phyloP scores from a whole-genome alignment of 2,888 invertebrate species.

The Nephrotoma appendiculata region DNA sequence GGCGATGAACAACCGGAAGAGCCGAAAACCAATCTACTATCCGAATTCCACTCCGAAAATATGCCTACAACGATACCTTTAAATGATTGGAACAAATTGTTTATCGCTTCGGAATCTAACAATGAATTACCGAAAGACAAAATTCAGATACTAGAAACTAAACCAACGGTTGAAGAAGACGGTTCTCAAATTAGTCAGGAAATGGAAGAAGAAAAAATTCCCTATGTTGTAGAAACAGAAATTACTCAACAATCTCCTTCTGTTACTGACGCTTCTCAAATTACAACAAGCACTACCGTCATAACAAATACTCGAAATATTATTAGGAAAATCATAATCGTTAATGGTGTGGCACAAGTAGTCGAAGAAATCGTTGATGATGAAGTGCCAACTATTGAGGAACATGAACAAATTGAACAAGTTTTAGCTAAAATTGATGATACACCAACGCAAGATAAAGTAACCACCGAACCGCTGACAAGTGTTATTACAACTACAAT shows the following conservation, averaged over 20 bases:
- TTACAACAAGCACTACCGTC: slow-evolving; percentile 23
- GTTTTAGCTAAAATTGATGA: not conserved
- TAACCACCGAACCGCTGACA: not conserved
- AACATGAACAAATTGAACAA: not conserved
- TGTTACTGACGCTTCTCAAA: not conserved
- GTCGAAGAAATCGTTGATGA: slow-evolving; percentile 69
- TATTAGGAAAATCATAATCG: slow-evolving; percentile 57
- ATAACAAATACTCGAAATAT: slow-evolving; percentile 60
- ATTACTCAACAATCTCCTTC: not conserved
- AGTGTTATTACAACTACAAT: slow-evolving; percentile 24
- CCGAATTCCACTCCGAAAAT: not conserved
- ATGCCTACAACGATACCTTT: not conserved
- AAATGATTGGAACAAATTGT: not conserved
- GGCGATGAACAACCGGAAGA: not conserved
- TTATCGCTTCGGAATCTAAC: not conserved
- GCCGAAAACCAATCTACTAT: not conserved
- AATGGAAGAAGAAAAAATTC: slow-evolving; percentile 5
- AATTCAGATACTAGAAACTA: too few relatives aligned
- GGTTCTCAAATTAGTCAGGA: slow-evolving; percentile 18
- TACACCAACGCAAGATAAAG: not conserved
- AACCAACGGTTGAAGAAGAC: too few relatives aligned
- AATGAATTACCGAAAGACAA: too few relatives aligned
- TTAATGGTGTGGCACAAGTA: slow-evolving; percentile 71
- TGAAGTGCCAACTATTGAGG: not conserved
- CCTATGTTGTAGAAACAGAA: not conserved